Evolutionary conservation across 2,113 vertebrate genomes (phyloP).

Genomic region (Gasterosteus aculeatus): DNA sequence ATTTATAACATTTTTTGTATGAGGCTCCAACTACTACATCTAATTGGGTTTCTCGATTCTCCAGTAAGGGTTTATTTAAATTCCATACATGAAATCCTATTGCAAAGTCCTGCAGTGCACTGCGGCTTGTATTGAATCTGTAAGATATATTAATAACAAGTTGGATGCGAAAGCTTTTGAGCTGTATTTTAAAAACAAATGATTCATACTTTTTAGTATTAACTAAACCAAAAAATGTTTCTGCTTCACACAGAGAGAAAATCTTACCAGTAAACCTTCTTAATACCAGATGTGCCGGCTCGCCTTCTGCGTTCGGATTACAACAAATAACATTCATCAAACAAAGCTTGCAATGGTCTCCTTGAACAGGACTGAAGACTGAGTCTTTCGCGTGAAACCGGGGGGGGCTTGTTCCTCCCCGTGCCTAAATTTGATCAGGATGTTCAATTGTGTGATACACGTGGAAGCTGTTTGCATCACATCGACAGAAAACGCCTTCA

Average conservation of each 20-base stretch:
- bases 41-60: conserved; percentile 39
- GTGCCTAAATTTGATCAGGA: conserved; percentile 8
- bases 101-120: not conserved
- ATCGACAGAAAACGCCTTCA: conserved; percentile 19
- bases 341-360: conserved; percentile 1
- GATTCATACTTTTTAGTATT: not conserved
- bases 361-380: conserved; percentile 27
- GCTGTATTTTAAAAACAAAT: not conserved
- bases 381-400: conserved; percentile 21
- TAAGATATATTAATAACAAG: not conserved
- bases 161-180: not conserved
- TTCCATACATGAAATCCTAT: conserved; percentile 15
- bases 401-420: conserved; percentile 14
- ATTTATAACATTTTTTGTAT: conserved; percentile 16
- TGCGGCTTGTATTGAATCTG: conserved; percentile 1
- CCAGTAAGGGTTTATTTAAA: conserved; percentile 32
- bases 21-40: conserved; percentile 25
- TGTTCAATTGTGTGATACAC: not conserved
- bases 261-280: not conserved
- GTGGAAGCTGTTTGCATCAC: conserved; percentile 3
- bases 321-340: conserved; percentile 34
- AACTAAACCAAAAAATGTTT: not conserved
- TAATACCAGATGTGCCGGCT: conserved; percentile 11
- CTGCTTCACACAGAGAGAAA: not conserved
- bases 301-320: not conserved